Evolutionary conservation across 2,888 invertebrate genomes (phyloP).

Genomic region (Stenchaetothrips biformis): DNA sequence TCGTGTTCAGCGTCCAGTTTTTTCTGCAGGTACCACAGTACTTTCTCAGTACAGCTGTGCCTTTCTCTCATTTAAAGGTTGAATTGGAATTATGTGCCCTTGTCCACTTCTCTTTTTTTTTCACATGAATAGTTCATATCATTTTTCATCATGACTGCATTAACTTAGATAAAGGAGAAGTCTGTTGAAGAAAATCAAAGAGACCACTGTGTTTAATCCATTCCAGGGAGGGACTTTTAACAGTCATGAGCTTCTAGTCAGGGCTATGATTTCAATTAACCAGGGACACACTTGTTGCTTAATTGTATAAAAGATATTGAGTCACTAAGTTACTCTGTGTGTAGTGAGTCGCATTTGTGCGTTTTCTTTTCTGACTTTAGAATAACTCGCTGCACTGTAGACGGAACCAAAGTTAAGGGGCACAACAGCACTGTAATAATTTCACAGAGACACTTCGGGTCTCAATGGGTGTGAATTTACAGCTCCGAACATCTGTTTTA

Average conservation of each 20-base stretch:
- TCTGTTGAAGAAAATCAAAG: neutral
- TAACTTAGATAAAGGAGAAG: neutral
- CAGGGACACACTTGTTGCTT: conserved; percentile 12
- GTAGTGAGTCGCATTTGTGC: conserved; percentile 12
- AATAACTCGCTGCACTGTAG: conserved; percentile 15
- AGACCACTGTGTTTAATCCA: neutral
- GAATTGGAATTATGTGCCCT: neutral
- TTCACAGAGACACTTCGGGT: neutral
- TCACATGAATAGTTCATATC: conserved; percentile 20
- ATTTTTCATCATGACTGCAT: conserved; percentile 15
- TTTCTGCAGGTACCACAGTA: conserved; percentile 1
- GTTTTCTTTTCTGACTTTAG: neutral
- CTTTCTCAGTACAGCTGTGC: conserved; percentile 3
- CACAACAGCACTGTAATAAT: neutral
- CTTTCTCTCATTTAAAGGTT: conserved; percentile 5
- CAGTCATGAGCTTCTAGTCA: conserved; percentile 24
- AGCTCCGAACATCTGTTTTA: neutral
- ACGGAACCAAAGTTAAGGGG: neutral
- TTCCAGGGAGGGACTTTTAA: conserved; percentile 11
- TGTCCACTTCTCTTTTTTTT: neutral
- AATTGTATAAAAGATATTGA: conserved; percentile 7
- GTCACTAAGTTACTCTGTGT: conserved; percentile 11
- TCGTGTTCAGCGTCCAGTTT: neutral
- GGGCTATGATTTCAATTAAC: neutral
- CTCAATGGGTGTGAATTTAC: neutral